Evolutionary conservation across 2,888 invertebrate genomes (phyloP).

Genomic region (Galeopsomyia nigrocyanea): DNA sequence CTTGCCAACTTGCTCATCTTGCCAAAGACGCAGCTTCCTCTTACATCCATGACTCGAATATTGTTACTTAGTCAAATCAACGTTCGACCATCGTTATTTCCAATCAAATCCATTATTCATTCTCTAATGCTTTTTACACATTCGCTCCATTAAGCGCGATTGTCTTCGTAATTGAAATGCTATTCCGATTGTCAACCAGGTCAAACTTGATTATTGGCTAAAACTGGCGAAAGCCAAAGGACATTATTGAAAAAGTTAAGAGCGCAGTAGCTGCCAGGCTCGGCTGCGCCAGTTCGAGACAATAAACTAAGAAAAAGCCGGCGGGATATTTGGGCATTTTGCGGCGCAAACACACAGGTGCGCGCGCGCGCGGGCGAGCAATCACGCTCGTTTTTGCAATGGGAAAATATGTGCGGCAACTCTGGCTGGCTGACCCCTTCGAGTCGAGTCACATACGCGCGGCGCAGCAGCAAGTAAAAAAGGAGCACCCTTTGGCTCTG

Average conservation of each 20-base stretch:
- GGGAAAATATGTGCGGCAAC: constrained; percentile 26
- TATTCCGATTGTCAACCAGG: too few relatives aligned
- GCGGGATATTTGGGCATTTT: constrained; percentile 16
- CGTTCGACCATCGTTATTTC: neutral
- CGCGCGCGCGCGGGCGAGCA: neutral
- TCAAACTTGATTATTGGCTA: too few relatives aligned
- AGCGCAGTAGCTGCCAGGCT: constrained; percentile 25
- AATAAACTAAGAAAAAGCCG: constrained; percentile 29
- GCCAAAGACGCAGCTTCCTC: too few relatives aligned
- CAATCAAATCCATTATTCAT: constrained; percentile 17
- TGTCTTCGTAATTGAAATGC: too few relatives aligned
- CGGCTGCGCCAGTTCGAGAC: constrained; percentile 22
- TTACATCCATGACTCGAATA: too few relatives aligned
- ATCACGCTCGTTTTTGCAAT: constrained; percentile 16
- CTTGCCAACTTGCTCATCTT: neutral
- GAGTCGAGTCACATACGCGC: neutral
- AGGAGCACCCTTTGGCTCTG: neutral
- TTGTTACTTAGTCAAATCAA: neutral
- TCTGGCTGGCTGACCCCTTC: neutral
- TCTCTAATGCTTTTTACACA: too few relatives aligned
- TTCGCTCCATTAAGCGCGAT: too few relatives aligned
- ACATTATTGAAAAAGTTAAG: constrained; percentile 27
- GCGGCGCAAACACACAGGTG: constrained; percentile 5
- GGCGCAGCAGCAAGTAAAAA: neutral
- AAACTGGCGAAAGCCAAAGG: too few relatives aligned